Base-by-base conservation (phyloP, 1,140 invertebrate species). In the Drosophila kurseongensis region DNA sequence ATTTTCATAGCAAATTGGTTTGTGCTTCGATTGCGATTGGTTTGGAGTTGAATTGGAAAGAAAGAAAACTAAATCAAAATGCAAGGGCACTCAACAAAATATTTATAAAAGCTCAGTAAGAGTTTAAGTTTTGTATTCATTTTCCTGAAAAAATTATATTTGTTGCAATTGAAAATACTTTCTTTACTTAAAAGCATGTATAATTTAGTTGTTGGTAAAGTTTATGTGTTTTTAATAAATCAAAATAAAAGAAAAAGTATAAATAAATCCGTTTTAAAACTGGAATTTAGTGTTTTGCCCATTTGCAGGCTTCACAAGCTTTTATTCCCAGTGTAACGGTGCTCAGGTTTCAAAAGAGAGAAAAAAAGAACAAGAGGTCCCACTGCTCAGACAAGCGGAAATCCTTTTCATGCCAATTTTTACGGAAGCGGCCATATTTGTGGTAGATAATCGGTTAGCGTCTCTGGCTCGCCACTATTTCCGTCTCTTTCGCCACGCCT, bases 351-450 rank as follows among this genome's bases (percentile, higher is more conserved):
- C 10, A 16, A 66, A 32, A 38, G 35, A 16, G 16, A 16, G 29
- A 32, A 41, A 18, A 63, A 9, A 14, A 32, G 0, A 32, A 32
- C 9, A 18, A 18, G 27, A 40, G 14, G 14, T 14, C 42, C 35
- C 27, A 27, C 18, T 69, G 75, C 50, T 57, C 81, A 75, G 81
- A 77, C 78, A 77, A 75, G 67, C 74, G 81, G 78, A 85, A 85
- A 69, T 71, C 75, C 82, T 75, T 80, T 85, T 74, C 68, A 80
- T 60, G 69, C 74, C 67, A 68, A 71, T 58, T 75, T 75, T 67
- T 86, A 56, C 74, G 74, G 78, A 86, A 78, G 62, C 69, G 62
- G 75, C 75, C 82, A 86, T 86, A 86, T 88, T 86, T 84, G 83
- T 61, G 83, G 82, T 61, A 82, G 82, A 88, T 86, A 86, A 86